A percentile compares a stretch with the other conserved stretches of the same genome.
Conservation (phyloP, 1,140 invertebrate species). For the Tetramorium simillimum region DNA sequence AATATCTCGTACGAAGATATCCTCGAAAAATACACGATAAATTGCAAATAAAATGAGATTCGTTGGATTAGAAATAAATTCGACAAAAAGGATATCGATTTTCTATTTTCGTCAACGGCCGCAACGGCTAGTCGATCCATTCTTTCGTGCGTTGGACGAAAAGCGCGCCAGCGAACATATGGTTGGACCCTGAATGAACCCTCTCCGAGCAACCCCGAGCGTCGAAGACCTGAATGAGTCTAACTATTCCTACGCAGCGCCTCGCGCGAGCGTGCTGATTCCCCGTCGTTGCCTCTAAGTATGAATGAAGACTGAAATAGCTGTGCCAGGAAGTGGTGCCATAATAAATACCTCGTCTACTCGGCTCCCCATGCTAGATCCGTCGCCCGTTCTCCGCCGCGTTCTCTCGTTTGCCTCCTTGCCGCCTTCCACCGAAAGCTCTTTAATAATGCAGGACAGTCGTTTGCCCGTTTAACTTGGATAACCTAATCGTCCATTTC, state of each 20-base stretch:
- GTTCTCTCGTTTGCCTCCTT: conserved; percentile 39
- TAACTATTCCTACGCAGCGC: conserved; percentile 69
- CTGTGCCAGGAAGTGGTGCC: conserved; percentile 77
- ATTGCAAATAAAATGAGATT: background rate
- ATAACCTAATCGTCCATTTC: conserved; percentile 71
- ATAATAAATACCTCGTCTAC: conserved; percentile 77
- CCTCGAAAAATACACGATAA: background rate
- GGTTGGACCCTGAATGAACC: conserved; percentile 74
- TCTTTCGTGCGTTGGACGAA: conserved; percentile 64
- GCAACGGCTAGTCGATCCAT: conserved; percentile 57
- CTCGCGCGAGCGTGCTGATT: conserved; percentile 55
- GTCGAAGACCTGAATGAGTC: conserved; percentile 75
- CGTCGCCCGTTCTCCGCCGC: background rate
- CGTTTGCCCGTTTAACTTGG: conserved; percentile 67
- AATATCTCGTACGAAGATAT: background rate
- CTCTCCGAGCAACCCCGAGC: conserved; percentile 66
- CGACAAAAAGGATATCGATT: background rate
- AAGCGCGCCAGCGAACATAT: conserved; percentile 14
- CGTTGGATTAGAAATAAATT: background rate
- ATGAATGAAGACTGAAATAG: conserved; percentile 81
- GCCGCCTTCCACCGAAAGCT: conserved; percentile 47
- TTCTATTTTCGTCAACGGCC: background rate
- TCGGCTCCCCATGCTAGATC: conserved; percentile 55
- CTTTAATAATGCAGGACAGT: conserved; percentile 76
- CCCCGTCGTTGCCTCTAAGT: conserved; percentile 58